Base-by-base conservation (phyloP, 2,888 invertebrate genomes). In the Agrochola lota region DNA sequence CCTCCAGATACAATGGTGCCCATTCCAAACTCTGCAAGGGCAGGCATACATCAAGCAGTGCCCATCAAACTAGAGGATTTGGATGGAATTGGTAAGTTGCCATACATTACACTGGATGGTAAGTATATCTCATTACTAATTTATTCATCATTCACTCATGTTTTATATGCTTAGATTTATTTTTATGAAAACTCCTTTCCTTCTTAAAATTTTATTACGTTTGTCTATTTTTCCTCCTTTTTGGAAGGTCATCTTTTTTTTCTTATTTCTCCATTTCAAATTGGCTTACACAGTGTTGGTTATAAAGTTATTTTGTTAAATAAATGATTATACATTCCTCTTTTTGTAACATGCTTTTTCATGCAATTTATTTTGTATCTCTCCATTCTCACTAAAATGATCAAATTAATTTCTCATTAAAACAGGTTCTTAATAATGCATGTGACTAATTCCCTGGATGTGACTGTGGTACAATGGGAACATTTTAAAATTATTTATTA, bases 31-130 rank as follows among this genome's bases (percentile, higher is more conserved):
- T 86, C 91, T 70, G 90, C 92, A 57, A 92, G 92, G 81, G 85
- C 67, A 2, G 57, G 60, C 20, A 62, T 92, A 52, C 88, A 91
- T 74, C 95, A 95, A 85, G 95, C 95, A 20, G 94, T 96, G 73
- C 96, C 96, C 63, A 96, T 96, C 75, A 96, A 96, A 87, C 88
- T 96, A 73, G 96, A 96, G 90, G 96, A 96, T 90, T 92, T 96
- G 71, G 96, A 96, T 94, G 96, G 96, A 84, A 96, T 96, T 90
- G 96, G 96, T 96, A 91, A 93, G 92, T 74, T 72, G 57, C 71
- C 68, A 74, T 67, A 60, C 49, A 68, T 69, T 70, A 66, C 64
- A 69, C 46, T 84, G 60, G 79, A 81, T 80, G 83, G 83, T 80
- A 83, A 68, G 72, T 66, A 80, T 76, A 81, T 79, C 60, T 75